These are phyloP conservation scores for Drosophila tripunctata DNA, from an alignment of 2,888 invertebrate species.

Conservation along the genomic window DNA sequence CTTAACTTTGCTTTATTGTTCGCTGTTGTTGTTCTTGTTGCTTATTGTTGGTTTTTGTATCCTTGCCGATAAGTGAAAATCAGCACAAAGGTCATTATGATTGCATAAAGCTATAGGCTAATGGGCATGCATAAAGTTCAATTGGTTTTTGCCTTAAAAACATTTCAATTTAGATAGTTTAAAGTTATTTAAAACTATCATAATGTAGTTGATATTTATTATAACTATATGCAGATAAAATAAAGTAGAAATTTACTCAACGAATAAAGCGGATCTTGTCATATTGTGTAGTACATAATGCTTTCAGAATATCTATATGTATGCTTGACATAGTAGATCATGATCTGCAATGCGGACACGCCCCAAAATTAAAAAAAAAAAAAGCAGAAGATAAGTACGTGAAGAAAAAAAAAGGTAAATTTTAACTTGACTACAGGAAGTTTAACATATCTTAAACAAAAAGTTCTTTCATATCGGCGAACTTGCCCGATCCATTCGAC, in stretches of 20 bases:
- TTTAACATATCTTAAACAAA: conserved; percentile 74
- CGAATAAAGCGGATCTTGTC: conserved; percentile 26
- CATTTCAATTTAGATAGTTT: not conserved
- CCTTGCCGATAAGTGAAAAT: conserved; percentile 42
- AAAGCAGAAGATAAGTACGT: not conserved
- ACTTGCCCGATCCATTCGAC: conserved; percentile 58
- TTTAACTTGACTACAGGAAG: conserved; percentile 74
- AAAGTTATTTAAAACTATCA: no score
- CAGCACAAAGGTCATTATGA: conserved; percentile 26
- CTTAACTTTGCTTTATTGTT: conserved; percentile 66
- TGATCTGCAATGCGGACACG: conserved; percentile 44
- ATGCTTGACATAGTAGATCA: conserved; percentile 46
- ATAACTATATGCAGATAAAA: no score
- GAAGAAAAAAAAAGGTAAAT: conserved; percentile 22
- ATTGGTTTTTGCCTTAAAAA: not conserved
- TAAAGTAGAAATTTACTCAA: no score
- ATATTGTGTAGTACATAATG: conserved; percentile 40
- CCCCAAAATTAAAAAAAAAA: conserved; percentile 36
- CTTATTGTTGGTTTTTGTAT: conserved; percentile 58
- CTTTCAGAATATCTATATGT: conserved; percentile 17
- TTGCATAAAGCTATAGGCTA: conserved; percentile 17
- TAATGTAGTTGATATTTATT: no score
- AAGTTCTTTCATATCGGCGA: conserved; percentile 65
- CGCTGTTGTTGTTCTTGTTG: conserved; percentile 26
- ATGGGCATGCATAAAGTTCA: not conserved